A percentile compares a stretch with the other conserved stretches of the same genome.
Evolutionary conservation across 2,113 vertebrate genomes (phyloP).

Genomic region (Pterocles burchelli): DNA sequence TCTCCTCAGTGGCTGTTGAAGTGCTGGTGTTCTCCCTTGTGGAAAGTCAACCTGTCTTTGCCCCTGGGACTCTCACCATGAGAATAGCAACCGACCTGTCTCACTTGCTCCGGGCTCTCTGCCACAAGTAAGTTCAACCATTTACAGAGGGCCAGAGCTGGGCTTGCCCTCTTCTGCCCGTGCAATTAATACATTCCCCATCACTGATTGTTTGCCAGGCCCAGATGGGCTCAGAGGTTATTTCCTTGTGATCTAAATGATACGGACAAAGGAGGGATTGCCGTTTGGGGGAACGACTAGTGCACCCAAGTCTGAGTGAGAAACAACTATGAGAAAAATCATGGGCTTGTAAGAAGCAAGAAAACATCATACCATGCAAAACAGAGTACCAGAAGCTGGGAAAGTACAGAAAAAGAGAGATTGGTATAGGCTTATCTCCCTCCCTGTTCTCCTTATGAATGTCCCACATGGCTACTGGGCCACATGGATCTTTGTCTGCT

Average conservation of each 20-base stretch:
- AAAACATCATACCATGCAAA: background rate
- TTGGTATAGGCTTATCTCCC: accelerated
- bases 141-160: background rate
- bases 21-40: background rate
- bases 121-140: background rate
- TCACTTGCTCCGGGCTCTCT: background rate
- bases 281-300: background rate
- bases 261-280: background rate
- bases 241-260: background rate
- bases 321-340: background rate
- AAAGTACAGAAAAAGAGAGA: background rate
- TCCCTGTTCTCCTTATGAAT: background rate
- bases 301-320: background rate
- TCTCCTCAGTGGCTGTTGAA: background rate
- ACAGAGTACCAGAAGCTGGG: background rate
- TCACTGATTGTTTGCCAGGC: background rate
- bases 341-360: background rate
- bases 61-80: background rate
- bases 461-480: background rate
- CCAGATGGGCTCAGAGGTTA: background rate
- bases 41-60: background rate
- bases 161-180: background rate
- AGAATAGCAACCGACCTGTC: background rate
- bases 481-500: background rate
- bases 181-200: background rate